A percentile compares a stretch with the other conserved stretches of the same genome.
These are phyloP conservation scores for Heloderma charlesbogerti DNA, from an alignment of 2,113 vertebrate species.

Conservation along the genomic window DNA sequence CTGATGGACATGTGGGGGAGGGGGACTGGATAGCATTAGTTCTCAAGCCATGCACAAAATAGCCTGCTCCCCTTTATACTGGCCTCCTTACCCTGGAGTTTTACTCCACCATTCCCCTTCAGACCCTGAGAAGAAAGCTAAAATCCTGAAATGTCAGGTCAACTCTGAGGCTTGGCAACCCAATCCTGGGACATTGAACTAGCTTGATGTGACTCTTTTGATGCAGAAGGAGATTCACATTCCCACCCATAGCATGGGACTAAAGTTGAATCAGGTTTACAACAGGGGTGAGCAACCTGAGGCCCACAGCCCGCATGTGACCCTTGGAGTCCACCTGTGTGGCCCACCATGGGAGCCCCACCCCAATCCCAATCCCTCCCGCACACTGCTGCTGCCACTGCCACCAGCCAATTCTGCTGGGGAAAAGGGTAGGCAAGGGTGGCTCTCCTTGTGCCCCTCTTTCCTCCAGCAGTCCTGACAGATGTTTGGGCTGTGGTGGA, in stretches of 20 bases:
- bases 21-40: too few relatives aligned
- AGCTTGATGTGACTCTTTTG: neutral
- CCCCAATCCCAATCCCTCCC: too few relatives aligned
- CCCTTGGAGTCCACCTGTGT: too few relatives aligned
- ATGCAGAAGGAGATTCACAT: neutral
- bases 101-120: neutral
- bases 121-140: neutral
- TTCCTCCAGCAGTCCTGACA: too few relatives aligned
- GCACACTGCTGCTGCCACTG: too few relatives aligned
- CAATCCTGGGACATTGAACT: neutral
- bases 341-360: too few relatives aligned
- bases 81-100: neutral
- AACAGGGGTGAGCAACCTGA: too few relatives aligned
- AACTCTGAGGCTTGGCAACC: neutral
- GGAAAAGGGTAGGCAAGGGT: too few relatives aligned
- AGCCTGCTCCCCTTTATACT: neutral
- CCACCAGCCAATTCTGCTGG: too few relatives aligned
- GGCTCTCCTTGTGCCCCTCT: too few relatives aligned
- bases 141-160: accelerated
- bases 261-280: neutral
- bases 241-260: neutral
- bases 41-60: neutral
- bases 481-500: too few relatives aligned
- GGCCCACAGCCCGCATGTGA: too few relatives aligned
- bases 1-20: neutral